Evolutionary conservation across 2,888 invertebrate species (phyloP), one percentile per base, ranked within the genome.

Genomic region (Lasioglossum villosulum): DNA sequence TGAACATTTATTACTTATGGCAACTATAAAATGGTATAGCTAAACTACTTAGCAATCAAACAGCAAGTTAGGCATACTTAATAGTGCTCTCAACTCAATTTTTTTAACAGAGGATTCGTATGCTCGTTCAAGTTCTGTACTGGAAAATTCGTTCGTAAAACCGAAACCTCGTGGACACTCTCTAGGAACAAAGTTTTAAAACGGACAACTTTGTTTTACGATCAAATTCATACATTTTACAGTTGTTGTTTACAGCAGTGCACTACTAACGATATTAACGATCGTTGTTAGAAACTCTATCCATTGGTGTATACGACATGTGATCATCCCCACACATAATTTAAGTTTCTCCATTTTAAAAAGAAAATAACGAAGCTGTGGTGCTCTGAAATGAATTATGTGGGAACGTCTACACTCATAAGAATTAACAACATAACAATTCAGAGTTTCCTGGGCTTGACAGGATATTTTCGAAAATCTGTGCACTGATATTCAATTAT

Each of bases 381-480:
- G 56, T 10, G 56, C n/a, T 56, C 56, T 1, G 52, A 56, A 56
- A 56, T 56, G 10, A 52, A 56, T 56, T 56, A n/a, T 4, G 56
- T 56, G 56, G n/a, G n/a, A 56, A 1, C 4, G n/a, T 1, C 10
- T 56, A 56, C n/a, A 12, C 56, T n/a, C 10, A 0, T 56, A 56
- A 12, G 56, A 56, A 56, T 56, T n/a, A n/a, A 56, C 56, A 27
- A n/a, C 8, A 10, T 52, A 39, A 10, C 42, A 42, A 5, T 48
- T 48, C 8, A 52, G 8, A 23, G 52, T 52, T 52, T 23, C 73
- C 66, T 90, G 3, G 89, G 89, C 0, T 71, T 91, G 1, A 89
- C 86, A 2, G 87, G 89, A 0, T 91, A 90, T 78, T 89, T 91
- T 30, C 63, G 90, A 3, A 90, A 90, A n/a, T 90, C 89, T 42